A percentile compares a stretch with the other conserved stretches of the same genome.
Evolutionary conservation across 2,113 vertebrate genomes (phyloP).

Genomic region (Podarcis raffonei): DNA sequence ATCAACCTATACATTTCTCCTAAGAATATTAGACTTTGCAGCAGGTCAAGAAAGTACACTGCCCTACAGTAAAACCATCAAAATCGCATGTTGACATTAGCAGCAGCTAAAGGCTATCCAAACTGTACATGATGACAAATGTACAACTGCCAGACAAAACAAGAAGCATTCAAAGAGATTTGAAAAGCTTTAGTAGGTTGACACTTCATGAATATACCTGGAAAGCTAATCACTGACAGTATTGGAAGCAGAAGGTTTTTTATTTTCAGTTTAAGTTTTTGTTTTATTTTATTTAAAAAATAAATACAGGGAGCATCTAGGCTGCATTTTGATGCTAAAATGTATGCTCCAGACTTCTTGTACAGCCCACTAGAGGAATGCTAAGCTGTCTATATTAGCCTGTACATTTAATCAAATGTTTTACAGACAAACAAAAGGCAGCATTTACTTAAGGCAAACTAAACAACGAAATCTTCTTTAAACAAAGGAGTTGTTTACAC

Average conservation of each 20-base stretch:
- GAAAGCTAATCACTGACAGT: neutral
- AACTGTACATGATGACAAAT: neutral
- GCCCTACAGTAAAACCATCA: neutral
- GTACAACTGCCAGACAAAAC: neutral
- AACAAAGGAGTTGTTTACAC: constrained; percentile 83
- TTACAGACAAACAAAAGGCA: constrained; percentile 83
- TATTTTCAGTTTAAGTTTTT: neutral
- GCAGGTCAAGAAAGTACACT: neutral
- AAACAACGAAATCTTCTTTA: constrained; percentile 87
- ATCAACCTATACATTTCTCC: too few relatives aligned
- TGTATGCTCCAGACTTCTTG: constrained; percentile 53
- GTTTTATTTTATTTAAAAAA: neutral
- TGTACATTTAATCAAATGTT: constrained; percentile 81
- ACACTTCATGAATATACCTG: neutral
- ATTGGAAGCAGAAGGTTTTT: neutral
- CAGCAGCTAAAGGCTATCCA: neutral
- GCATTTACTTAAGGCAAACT: constrained; percentile 85
- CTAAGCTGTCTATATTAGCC: constrained; percentile 72
- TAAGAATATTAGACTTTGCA: neutral
- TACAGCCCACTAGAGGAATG: constrained; percentile 56
- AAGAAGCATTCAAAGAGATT: neutral
- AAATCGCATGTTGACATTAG: neutral
- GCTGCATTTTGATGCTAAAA: constrained; percentile 25
- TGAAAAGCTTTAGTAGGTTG: neutral
- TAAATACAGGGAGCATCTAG: neutral